A percentile compares a stretch with the other conserved stretches of the same genome.
Conservation (phyloP, 2,797 vertebrate genomes). For the Atherinosoma microstoma region DNA sequence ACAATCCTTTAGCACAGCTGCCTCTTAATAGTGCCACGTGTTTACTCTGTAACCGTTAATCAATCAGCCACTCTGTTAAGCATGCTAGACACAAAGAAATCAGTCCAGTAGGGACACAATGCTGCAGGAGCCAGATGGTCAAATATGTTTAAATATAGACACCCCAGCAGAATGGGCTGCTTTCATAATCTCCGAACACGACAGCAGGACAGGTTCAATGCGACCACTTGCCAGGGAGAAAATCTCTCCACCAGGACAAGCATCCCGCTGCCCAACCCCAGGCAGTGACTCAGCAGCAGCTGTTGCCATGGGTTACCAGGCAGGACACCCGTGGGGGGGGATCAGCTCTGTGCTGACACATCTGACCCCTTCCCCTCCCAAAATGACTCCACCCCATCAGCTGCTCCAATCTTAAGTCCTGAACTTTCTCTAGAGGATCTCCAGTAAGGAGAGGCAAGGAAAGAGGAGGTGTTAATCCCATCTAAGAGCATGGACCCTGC, state of each 20-base stretch:
- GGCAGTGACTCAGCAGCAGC: constrained; percentile 80
- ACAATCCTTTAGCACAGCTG: not conserved
- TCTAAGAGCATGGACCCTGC: constrained; percentile 30
- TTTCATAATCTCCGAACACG: constrained; percentile 38
- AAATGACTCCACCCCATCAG: constrained; percentile 41
- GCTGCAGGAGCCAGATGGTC: constrained; percentile 48
- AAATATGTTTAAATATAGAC: constrained; percentile 21
- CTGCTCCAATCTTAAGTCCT: constrained; percentile 52
- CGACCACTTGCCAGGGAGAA: constrained; percentile 14
- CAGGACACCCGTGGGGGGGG: constrained; percentile 32
- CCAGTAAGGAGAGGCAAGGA: not conserved
- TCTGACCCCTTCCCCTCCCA: constrained; percentile 34
- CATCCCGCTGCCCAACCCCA: constrained; percentile 32
- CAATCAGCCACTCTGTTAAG: constrained; percentile 29
- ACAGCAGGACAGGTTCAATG: constrained; percentile 39
- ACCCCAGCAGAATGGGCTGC: not conserved
- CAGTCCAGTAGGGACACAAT: constrained; percentile 13
- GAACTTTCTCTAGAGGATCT: constrained; percentile 52
- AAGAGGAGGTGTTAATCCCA: constrained; percentile 59
- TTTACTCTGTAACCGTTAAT: constrained; percentile 3
- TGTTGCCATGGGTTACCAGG: constrained; percentile 76
- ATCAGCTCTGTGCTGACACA: constrained; percentile 51
- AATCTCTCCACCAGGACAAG: constrained; percentile 14
- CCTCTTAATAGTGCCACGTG: not conserved
- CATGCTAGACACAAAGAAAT: constrained; percentile 12